These are phyloP conservation scores for Apamea monoglypha DNA, from an alignment of 2,888 invertebrate species.

Conservation along the genomic window DNA sequence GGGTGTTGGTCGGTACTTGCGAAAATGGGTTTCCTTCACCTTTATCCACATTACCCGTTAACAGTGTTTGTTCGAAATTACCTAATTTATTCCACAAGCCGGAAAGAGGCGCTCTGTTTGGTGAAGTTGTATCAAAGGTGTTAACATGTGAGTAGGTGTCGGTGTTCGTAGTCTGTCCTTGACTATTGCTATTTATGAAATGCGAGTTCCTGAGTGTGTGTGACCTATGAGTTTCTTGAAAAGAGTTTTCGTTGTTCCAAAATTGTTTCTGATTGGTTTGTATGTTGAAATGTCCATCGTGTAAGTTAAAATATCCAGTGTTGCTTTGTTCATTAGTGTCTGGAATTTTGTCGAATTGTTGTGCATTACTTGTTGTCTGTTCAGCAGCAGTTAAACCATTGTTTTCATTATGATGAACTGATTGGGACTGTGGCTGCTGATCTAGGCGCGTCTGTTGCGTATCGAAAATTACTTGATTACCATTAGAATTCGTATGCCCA, in stretches of 20 bases:
- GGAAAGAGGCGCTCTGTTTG: constrained; percentile 55
- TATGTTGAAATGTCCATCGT: constrained; percentile 19
- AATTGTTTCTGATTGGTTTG: constrained; percentile 27
- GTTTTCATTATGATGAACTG: constrained; percentile 12
- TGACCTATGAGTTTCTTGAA: constrained; percentile 31
- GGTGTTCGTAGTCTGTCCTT: constrained; percentile 46
- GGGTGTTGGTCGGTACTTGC: constrained; percentile 27
- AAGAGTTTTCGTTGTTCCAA: constrained; percentile 18
- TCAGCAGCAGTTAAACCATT: constrained; percentile 22
- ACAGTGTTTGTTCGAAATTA: constrained; percentile 61
- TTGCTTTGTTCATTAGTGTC: constrained; percentile 31
- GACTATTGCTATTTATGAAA: constrained; percentile 37
- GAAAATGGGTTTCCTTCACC: constrained; percentile 16
- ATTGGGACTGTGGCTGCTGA: constrained; percentile 18
- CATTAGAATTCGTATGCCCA: constrained; percentile 23
- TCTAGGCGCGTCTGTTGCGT: constrained; percentile 16
- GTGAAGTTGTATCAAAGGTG: constrained; percentile 27
- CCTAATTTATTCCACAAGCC: constrained; percentile 71
- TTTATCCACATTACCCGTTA: constrained; percentile 30
- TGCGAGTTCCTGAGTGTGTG: constrained; percentile 36
- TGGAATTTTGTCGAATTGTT: constrained; percentile 22
- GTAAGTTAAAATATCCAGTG: constrained; percentile 9
- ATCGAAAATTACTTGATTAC: constrained; percentile 7
- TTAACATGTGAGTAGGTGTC: constrained; percentile 39
- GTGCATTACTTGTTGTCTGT: constrained; percentile 15